Conservation (phyloP, 2,888 invertebrate genomes). For the Athripsodes cinereus region DNA sequence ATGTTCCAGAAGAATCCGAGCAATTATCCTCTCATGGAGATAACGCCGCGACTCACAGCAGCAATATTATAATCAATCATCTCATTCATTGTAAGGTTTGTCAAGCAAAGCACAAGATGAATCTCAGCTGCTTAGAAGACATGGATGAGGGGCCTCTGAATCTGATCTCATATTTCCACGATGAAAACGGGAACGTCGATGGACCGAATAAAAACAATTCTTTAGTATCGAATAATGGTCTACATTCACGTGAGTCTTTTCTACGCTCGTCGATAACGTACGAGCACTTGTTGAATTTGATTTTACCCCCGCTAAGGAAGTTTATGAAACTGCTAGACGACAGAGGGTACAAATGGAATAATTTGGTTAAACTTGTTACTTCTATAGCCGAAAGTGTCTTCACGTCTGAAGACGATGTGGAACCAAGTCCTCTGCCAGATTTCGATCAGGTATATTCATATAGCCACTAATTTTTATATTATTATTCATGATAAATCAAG, state of each 20-base stretch:
- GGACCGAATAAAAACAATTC: not conserved
- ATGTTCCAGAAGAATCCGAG: not conserved
- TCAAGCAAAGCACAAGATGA: not conserved
- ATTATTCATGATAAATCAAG: no score
- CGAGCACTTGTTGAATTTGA: not conserved
- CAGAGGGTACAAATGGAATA: conserved; percentile 46
- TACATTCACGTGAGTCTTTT: not conserved
- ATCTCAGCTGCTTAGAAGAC: not conserved
- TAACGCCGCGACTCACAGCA: not conserved
- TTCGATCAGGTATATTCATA: not conserved
- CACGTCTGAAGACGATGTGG: conserved; percentile 44
- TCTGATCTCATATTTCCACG: not conserved
- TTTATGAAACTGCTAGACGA: conserved; percentile 40
- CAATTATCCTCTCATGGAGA: not conserved
- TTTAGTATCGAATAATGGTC: not conserved
- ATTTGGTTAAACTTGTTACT: conserved; percentile 43
- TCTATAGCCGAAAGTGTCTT: conserved; percentile 45
- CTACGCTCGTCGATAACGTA: not conserved
- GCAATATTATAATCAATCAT: not conserved
- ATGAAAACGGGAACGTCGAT: no score
- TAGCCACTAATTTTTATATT: no score
- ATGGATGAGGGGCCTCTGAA: not conserved
- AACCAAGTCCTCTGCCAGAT: not conserved
- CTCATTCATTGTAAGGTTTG: not conserved
- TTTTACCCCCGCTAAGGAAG: conserved; percentile 15